These are phyloP conservation scores for Hirtodrosophila duncani DNA, from an alignment of 2,888 invertebrate genomes.

Conservation along the genomic window DNA sequence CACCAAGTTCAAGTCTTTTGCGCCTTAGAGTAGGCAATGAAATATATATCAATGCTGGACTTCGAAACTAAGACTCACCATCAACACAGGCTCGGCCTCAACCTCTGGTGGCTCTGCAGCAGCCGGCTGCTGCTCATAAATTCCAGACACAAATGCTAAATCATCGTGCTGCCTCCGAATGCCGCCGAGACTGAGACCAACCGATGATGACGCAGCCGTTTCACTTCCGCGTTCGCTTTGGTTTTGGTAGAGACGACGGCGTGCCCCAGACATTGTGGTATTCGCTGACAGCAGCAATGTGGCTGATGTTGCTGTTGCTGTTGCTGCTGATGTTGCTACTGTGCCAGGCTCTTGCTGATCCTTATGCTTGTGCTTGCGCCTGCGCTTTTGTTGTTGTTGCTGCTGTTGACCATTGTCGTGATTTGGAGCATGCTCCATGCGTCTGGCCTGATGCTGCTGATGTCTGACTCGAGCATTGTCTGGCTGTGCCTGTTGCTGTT, in stretches of 20 bases:
- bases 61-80: constrained; percentile 38
- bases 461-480: constrained; percentile 60
- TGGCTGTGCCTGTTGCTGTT: constrained; percentile 36
- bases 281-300: constrained; percentile 47
- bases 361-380: constrained; percentile 50
- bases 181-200: constrained; percentile 37
- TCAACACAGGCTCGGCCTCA: constrained; percentile 15
- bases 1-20: no score
- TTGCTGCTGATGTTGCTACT: constrained; percentile 19
- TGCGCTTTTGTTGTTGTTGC: constrained; percentile 43
- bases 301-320: constrained; percentile 10
- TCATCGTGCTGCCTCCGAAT: constrained; percentile 69
- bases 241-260: constrained; percentile 59
- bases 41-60: not conserved
- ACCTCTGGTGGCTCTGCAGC: no score
- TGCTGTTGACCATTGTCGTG: constrained; percentile 51
- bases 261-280: constrained; percentile 68
- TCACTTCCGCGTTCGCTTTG: constrained; percentile 75
- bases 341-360: constrained; percentile 33
- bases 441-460: constrained; percentile 50
- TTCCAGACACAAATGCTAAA: constrained; percentile 74
- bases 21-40: no score
- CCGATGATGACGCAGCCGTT: constrained; percentile 68
- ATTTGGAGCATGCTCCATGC: constrained; percentile 55
- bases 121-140: no score